A percentile compares a stretch with the other conserved stretches of the same genome.
These are phyloP conservation scores for Diaperis boleti DNA, from an alignment of 2,888 invertebrate species.

Conservation along the genomic window DNA sequence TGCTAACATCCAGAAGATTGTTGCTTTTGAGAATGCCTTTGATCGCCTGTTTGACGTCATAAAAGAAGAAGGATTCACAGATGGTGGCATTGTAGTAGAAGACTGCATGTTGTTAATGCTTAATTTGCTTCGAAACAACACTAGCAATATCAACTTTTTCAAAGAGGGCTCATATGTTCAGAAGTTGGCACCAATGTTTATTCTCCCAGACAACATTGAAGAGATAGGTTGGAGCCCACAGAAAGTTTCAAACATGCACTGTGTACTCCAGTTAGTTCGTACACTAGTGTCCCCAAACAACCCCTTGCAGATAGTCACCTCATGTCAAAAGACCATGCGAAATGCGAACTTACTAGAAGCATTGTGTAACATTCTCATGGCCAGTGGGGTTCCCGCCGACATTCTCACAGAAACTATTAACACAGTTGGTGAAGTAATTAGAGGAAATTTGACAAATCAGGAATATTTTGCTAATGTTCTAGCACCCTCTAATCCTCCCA, in stretches of 20 bases:
- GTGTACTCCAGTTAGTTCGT: conserved; percentile 90
- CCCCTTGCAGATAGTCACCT: conserved; percentile 80
- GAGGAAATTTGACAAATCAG: conserved; percentile 92
- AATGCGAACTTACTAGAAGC: conserved; percentile 84
- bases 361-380: conserved; percentile 92
- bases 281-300: conserved; percentile 95
- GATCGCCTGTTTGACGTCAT: conserved; percentile 95
- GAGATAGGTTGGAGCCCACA: conserved; percentile 91
- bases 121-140: conserved; percentile 93
- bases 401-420: conserved; percentile 96
- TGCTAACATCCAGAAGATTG: conserved; percentile 98
- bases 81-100: conserved; percentile 98
- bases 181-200: conserved; percentile 89
- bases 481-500: conserved; percentile 93
- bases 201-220: conserved; percentile 77
- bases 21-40: conserved; percentile 99
- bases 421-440: conserved; percentile 90
- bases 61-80: conserved; percentile 77
- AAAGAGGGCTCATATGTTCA: conserved; percentile 98
- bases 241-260: conserved; percentile 94
- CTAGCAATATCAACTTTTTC: conserved; percentile 98
- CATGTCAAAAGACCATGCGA: conserved; percentile 92
- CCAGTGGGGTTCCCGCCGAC: conserved; percentile 96
- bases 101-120: conserved; percentile 95
- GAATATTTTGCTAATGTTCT: conserved; percentile 90